A percentile compares a stretch with the other conserved stretches of the same genome.
Evolutionary conservation across 2,888 invertebrate genomes (phyloP).

Genomic region (Brachyptera risi): DNA sequence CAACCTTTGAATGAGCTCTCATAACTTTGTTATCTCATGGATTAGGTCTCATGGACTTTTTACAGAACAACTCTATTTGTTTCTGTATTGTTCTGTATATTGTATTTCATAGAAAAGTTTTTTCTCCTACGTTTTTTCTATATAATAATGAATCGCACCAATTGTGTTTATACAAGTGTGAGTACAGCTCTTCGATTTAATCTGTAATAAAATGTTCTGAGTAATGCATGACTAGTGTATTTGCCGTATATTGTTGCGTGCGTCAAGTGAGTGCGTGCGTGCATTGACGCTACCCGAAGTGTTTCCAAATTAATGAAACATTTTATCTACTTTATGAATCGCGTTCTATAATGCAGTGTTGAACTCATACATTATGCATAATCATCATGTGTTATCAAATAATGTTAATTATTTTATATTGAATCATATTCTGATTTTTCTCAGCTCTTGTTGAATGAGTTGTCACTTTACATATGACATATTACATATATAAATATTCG

Average conservation of each 20-base stretch:
- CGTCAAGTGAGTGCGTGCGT: not conserved
- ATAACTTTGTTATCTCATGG: too few relatives aligned
- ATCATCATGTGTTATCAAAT: slow-evolving; percentile 8
- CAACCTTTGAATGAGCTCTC: too few relatives aligned
- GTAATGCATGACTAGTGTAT: slow-evolving; percentile 15
- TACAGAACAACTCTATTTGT: too few relatives aligned
- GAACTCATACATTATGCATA: slow-evolving; percentile 12
- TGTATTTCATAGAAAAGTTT: too few relatives aligned
- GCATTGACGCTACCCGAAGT: not conserved
- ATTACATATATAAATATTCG: too few relatives aligned
- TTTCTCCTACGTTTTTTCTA: too few relatives aligned
- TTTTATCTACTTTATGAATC: slow-evolving; percentile 8
- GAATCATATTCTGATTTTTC: slow-evolving; percentile 1
- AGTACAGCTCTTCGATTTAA: too few relatives aligned
- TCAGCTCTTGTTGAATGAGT: not conserved
- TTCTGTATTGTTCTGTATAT: too few relatives aligned
- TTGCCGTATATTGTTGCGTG: slow-evolving; percentile 8
- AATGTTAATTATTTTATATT: slow-evolving; percentile 1
- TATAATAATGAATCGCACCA: too few relatives aligned
- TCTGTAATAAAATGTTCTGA: too few relatives aligned
- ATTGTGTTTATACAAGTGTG: too few relatives aligned
- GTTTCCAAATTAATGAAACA: slow-evolving; percentile 19
- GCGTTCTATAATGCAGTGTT: slow-evolving; percentile 15
- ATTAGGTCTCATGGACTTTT: too few relatives aligned
- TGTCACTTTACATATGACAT: slow-evolving; percentile 7